These are phyloP conservation scores for Sinelater perroti DNA, from an alignment of 2,888 invertebrate species.

Conservation along the genomic window DNA sequence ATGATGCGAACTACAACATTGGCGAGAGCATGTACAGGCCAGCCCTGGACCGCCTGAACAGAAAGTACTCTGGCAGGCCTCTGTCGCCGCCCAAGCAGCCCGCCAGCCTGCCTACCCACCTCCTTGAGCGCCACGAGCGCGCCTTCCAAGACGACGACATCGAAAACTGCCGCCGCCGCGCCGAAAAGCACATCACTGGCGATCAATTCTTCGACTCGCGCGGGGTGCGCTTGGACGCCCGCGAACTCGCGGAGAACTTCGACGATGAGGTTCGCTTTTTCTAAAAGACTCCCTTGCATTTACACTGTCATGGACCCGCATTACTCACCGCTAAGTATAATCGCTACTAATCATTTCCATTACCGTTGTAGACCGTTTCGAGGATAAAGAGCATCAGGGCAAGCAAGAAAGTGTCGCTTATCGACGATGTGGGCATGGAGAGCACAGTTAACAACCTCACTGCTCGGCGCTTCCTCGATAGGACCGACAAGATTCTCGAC, in stretches of 20 bases:
- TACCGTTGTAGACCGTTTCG: conserved; percentile 64
- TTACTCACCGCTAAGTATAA: conserved; percentile 2
- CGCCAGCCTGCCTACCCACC: conserved; percentile 46
- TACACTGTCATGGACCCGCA: conserved; percentile 17
- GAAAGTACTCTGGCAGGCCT: conserved; percentile 70
- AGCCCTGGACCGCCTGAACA: conserved; percentile 77
- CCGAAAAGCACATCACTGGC: conserved; percentile 62
- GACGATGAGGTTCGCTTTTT: conserved; percentile 60
- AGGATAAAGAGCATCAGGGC: conserved; percentile 69
- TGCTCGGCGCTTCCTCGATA: conserved; percentile 65
- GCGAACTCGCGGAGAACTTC: conserved; percentile 60
- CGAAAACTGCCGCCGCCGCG: conserved; percentile 63
- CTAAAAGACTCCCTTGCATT: conserved; percentile 21
- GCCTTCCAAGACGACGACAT: conserved; percentile 65
- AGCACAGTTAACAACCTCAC: conserved; percentile 67
- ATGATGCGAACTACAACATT: conserved; percentile 86
- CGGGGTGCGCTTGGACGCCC: conserved; percentile 63
- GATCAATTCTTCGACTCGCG: conserved; percentile 72
- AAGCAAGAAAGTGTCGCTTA: conserved; percentile 67
- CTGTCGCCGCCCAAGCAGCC: conserved; percentile 52
- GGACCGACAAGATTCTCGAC: conserved; percentile 73
- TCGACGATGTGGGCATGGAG: conserved; percentile 72
- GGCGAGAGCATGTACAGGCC: conserved; percentile 85
- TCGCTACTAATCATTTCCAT: conserved; percentile 26
- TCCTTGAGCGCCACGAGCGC: conserved; percentile 59